Evolutionary conservation across 1,140 invertebrate species (phyloP), one percentile per base, ranked within the genome.

Genomic region (Choristoneura fumiferana): DNA sequence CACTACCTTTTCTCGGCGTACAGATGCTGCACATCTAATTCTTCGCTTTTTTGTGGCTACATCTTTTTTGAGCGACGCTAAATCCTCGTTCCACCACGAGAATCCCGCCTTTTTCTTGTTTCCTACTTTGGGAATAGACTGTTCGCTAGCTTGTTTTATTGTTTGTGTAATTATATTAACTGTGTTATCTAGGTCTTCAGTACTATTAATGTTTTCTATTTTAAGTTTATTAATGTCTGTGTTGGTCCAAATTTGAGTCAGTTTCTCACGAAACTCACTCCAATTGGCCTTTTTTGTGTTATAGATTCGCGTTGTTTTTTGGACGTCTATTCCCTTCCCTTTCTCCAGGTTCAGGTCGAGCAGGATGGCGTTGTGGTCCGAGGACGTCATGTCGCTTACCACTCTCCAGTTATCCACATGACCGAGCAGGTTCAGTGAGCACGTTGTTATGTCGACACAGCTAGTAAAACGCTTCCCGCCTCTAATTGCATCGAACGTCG

Each of bases 251-350:
- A 43, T 12, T 34, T 43, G 10, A 1, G 2, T 35, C 0, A 57
- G 10, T 17, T 29, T 43, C 9, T 43, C 55, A 33, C 9, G 38
- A 43, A 57, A 57, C 8, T 33, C 1, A 15, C 4, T 6, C 55
- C 55, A 57, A 36, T 57, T 35, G 0, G 55, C 29, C 6, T 43
- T 43, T 43, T 57, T 57, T 13, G 55, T 57, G 10, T 35, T 54
- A 15, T 13, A 54, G 1, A 9, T 35, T 5, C 52, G 6, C 1
- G 52, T 54, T 12, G 52, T 54, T 14, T 29, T 3, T 8, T 34
- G 3, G 1, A 55, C 13, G 0, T 17, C 17, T 12, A 14, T 58
- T 13, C 57, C 57, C 8, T 8, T 3, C 5, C 29, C 1, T 37
- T 22, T 58, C 37, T 12, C 8, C 0, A 14, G 1, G 1, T 14